Base-by-base conservation (phyloP, 1,140 invertebrate genomes). In the Ganaspis sp. region DNA sequence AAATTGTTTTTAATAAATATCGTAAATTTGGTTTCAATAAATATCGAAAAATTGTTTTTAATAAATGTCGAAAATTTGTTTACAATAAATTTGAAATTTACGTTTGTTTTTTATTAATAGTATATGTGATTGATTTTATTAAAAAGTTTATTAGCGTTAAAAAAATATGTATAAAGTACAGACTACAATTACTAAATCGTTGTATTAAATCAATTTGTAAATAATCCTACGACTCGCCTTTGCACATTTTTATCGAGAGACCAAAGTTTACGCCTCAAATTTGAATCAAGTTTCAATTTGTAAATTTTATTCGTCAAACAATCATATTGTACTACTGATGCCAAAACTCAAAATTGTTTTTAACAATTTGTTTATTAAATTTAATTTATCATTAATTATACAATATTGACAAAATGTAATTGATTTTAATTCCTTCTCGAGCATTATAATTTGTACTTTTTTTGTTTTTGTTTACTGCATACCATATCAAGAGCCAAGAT, bases 131-230 rank as follows among this genome's bases (percentile, higher is more conserved):
- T 87, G 58, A 82, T 83, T 85, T 86, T 83, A 88, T 87, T 79
- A 19, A 86, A 37, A 86, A 77, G 78, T 86, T 84, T 86, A 87
- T 84, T 81, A 74, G 45, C 76, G 83, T 85, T 85, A 74, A 26
- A 17, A 71, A 74, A 75, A 23, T 11, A 72, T 49, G 53, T 69
- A 73, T 29, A 49, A 70, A 34, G 19, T 69, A 69, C 54, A 64
- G 58, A 34, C 23, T 58, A 64, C 11, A n/a, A 64, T 64, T 69
- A 53, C 45, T 42, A 77, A 79, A 70, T 76, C 11, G 9, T 81
- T 78, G 76, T 76, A 76, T 74, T 64, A 12, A 64, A 64, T 64
- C 23, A 64, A 75, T 81, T 75, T 78, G 64, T 75, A 17, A 23
- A 79, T 73, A 77, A 71, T 26, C 12, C 21, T 69, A 69, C 17